Percentiles rank a stretch among this genome's conserved stretches.
These are phyloP conservation scores for Porites divaricata DNA, from an alignment of 92 coral and sea anemone species.

Conservation along the genomic window DNA sequence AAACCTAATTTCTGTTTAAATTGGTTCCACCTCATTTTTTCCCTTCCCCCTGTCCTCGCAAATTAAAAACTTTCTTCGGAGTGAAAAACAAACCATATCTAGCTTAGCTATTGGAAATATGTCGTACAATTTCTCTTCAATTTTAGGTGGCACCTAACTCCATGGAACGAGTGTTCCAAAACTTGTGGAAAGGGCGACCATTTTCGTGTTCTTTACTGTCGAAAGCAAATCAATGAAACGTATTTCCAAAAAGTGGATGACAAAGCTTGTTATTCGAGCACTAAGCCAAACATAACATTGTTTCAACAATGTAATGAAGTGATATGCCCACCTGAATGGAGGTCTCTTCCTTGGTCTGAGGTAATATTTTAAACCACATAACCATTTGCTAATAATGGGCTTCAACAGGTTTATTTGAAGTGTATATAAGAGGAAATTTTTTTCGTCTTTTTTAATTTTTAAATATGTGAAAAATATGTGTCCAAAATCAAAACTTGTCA, in stretches of 20 bases:
- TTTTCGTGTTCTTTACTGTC: constrained; percentile 19
- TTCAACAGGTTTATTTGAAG: too few relatives aligned
- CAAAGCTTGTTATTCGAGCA: not conserved
- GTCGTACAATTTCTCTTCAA: not conserved
- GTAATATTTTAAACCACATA: not conserved
- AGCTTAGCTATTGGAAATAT: not conserved
- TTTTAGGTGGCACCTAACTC: constrained; percentile 29
- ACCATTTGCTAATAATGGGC: too few relatives aligned
- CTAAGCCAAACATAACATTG: not conserved
- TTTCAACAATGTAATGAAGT: constrained; percentile 23
- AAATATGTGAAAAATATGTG: too few relatives aligned
- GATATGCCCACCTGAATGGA: constrained; percentile 35
- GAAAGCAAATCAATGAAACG: not conserved
- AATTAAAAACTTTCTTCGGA: too few relatives aligned
- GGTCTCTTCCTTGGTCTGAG: constrained; percentile 34
- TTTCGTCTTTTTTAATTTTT: too few relatives aligned
- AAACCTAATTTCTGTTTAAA: too few relatives aligned
- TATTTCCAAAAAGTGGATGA: not conserved
- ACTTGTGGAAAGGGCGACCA: constrained; percentile 44
- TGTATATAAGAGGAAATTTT: too few relatives aligned
- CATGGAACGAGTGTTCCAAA: constrained; percentile 26
- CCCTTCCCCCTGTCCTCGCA: too few relatives aligned
- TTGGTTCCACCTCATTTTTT: too few relatives aligned
- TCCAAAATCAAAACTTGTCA: not conserved
- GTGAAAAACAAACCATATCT: too few relatives aligned